Evolutionary conservation across 2,113 vertebrate species (phyloP).

Genomic region (Poecilia latipinna): DNA sequence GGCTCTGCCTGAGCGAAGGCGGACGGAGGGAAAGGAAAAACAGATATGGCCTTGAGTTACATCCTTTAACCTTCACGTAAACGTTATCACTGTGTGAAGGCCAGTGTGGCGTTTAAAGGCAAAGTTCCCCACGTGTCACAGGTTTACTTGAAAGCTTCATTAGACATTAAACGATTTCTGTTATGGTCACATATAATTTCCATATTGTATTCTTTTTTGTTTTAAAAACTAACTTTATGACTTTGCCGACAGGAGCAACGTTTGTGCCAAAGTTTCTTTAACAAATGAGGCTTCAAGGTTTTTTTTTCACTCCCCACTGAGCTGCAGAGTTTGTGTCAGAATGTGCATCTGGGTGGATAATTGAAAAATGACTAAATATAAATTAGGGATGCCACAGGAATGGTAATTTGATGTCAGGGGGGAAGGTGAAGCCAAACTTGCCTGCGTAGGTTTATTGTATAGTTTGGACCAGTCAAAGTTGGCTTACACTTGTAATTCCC

Average conservation of each 20-base stretch:
- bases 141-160: no score
- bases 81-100: constrained; percentile 17
- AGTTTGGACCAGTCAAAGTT: not conserved
- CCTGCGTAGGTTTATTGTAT: not conserved
- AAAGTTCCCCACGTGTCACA: no score
- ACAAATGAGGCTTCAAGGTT: constrained; percentile 37
- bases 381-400: constrained; percentile 40
- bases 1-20: constrained; percentile 7
- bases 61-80: constrained; percentile 19
- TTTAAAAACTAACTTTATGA: constrained; percentile 26
- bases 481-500: not conserved
- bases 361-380: constrained; percentile 56
- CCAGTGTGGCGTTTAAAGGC: no score
- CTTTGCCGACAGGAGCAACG: constrained; percentile 31
- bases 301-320: constrained; percentile 47
- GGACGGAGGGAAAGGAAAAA: not conserved
- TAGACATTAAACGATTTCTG: no score
- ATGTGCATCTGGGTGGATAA: constrained; percentile 66
- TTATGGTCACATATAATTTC: not conserved
- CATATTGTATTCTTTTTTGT: not conserved
- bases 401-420: constrained; percentile 33
- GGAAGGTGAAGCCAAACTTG: constrained; percentile 3
- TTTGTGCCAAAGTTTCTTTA: constrained; percentile 28
- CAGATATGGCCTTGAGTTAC: not conserved
- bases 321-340: constrained; percentile 45